Percentiles rank a stretch among this genome's conserved stretches.
phyloP scores from a whole-genome alignment of 2,888 invertebrate species.

The Lysandra bellargus region DNA sequence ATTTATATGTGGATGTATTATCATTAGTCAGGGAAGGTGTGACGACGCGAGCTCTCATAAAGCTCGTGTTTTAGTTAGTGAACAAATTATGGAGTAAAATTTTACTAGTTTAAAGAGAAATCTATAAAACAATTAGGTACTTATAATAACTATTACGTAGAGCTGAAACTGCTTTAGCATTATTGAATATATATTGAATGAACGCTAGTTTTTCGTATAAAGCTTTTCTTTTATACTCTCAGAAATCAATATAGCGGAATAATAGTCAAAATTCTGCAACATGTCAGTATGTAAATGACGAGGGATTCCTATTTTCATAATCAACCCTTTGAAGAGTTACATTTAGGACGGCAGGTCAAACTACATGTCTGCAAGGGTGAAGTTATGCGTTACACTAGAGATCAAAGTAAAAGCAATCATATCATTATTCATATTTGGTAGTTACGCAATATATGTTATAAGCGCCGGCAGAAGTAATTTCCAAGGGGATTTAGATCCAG shows the following conservation, averaged over 20 bases:
- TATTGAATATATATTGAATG: too few species aligned
- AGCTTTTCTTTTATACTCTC: not conserved
- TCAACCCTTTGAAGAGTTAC: not conserved
- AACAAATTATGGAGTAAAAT: too few species aligned
- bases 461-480: too few species aligned
- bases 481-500: too few species aligned
- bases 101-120: too few species aligned
- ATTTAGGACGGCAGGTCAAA: not conserved
- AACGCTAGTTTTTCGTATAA: not conserved
- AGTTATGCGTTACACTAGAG: not conserved
- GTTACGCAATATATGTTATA: not conserved
- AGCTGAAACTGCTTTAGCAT: too few species aligned
- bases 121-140: too few species aligned
- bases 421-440: not conserved
- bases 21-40: too few species aligned
- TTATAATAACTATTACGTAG: too few species aligned
- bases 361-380: not conserved
- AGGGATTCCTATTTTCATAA: not conserved
- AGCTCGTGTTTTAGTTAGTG: too few species aligned
- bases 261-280: slow-evolving; percentile 2
- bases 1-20: too few species aligned
- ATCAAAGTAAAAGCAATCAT: not conserved
- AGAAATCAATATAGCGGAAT: not conserved
- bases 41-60: too few species aligned
- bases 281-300: slow-evolving; percentile 1